Evolutionary conservation across 2,797 vertebrate genomes (phyloP).

Genomic region (Sebastes nivosus): DNA sequence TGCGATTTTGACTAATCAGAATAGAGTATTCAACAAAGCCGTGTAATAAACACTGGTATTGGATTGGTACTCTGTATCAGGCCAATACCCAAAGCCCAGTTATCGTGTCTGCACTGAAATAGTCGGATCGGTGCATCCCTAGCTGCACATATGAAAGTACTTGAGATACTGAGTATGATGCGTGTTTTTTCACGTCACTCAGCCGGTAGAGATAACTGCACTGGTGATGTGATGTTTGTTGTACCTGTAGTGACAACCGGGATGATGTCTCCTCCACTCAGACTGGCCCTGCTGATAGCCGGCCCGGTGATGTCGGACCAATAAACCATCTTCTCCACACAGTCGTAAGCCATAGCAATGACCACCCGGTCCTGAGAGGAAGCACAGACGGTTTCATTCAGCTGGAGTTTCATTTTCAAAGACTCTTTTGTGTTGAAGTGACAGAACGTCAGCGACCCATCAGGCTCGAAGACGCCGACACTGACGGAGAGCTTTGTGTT

Average conservation of each 20-base stretch:
- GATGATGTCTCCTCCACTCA: constrained; percentile 84
- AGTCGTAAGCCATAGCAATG: constrained; percentile 92
- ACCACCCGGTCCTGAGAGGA: constrained; percentile 88
- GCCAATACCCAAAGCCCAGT: too few relatives aligned
- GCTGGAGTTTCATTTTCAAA: background rate
- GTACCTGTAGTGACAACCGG: constrained; percentile 85
- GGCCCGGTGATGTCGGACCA: constrained; percentile 93
- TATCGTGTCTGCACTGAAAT: too few relatives aligned
- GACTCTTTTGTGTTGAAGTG: constrained; percentile 7
- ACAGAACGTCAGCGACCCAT: background rate
- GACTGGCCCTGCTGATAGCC: constrained; percentile 86
- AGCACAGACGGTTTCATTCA: constrained; percentile 3
- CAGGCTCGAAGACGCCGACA: background rate
- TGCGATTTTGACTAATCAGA: fast-evolving
- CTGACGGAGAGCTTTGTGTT: background rate
- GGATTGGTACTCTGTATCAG: too few relatives aligned
- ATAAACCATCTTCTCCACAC: constrained; percentile 90
- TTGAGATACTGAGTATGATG: background rate
- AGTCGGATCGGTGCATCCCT: fast-evolving
- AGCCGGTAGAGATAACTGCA: background rate
- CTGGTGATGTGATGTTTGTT: background rate
- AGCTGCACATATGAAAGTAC: background rate
- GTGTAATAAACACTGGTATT: too few relatives aligned
- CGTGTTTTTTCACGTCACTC: background rate
- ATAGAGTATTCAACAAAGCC: too few relatives aligned